These are phyloP conservation scores for Crossocerus cetratus DNA, from an alignment of 2,888 invertebrate species.

Conservation along the genomic window DNA sequence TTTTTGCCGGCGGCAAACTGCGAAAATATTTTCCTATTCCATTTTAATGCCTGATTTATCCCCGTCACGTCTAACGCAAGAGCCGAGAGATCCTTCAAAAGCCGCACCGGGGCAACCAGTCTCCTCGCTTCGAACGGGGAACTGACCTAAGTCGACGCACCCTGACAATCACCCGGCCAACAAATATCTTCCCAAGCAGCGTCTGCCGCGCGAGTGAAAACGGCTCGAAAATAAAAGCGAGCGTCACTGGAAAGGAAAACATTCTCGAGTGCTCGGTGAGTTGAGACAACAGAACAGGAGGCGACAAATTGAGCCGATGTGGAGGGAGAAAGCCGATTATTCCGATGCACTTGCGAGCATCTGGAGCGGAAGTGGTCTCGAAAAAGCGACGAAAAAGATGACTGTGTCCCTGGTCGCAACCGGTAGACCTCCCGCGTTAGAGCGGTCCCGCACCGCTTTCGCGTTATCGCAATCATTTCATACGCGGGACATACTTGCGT, in stretches of 20 bases:
- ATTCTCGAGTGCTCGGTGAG: background rate
- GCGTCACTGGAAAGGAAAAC: conserved; percentile 1
- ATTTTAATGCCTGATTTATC: no score
- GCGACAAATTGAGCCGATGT: background rate
- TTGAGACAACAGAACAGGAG: background rate
- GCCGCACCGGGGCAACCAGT: no score
- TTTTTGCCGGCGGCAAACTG: background rate
- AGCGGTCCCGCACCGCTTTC: conserved; percentile 23
- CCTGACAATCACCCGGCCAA: no score
- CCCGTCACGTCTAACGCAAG: no score
- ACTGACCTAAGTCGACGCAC: no score
- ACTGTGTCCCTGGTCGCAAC: conserved; percentile 15
- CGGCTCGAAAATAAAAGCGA: conserved; percentile 2
- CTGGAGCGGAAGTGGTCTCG: background rate
- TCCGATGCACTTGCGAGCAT: background rate
- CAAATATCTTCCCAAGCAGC: no score
- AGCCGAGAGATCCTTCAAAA: no score
- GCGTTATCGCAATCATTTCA: conserved; percentile 38
- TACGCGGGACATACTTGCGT: conserved; percentile 13
- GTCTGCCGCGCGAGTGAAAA: background rate
- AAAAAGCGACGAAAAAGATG: conserved; percentile 1
- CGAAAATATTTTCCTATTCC: background rate
- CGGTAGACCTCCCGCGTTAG: conserved; percentile 34
- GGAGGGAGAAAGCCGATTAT: background rate
- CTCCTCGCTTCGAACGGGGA: no score